phyloP scores from a whole-genome alignment of 2,888 invertebrate genomes.

The Cryptosula pallasiana region DNA sequence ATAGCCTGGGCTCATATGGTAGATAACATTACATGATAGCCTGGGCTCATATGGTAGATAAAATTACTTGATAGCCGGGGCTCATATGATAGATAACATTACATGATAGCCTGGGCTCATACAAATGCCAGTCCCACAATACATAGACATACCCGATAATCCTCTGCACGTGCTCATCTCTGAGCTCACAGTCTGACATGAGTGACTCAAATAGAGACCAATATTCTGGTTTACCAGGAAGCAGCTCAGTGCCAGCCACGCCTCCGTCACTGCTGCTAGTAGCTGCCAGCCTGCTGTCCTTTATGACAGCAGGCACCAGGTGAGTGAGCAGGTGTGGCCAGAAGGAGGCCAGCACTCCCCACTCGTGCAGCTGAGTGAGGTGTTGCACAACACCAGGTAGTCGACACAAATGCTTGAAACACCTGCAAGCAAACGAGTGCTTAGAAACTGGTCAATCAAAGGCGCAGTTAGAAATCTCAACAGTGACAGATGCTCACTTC shows the following conservation, averaged over 20 bases:
- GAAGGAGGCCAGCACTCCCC: slow-evolving; percentile 33
- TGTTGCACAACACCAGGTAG: slow-evolving; percentile 35
- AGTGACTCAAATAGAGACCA: slow-evolving; percentile 35
- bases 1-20: too few species aligned
- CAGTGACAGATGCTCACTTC: too few species aligned
- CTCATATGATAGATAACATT: too few species aligned
- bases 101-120: too few species aligned
- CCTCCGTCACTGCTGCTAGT: slow-evolving; percentile 38
- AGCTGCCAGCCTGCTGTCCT: slow-evolving; percentile 29
- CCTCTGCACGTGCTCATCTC: slow-evolving; percentile 25
- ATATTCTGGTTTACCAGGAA: slow-evolving; percentile 30
- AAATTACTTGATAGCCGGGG: too few species aligned
- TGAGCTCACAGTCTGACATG: slow-evolving; percentile 34
- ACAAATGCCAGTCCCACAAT: too few species aligned
- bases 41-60: too few species aligned
- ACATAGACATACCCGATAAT: slow-evolving; percentile 1
- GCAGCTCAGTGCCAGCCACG: slow-evolving; percentile 33
- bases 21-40: too few species aligned
- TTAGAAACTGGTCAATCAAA: too few species aligned
- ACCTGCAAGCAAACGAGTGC: slow-evolving; percentile 33
- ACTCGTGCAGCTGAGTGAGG: slow-evolving; percentile 34
- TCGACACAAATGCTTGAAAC: slow-evolving; percentile 36
- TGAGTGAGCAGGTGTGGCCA: slow-evolving; percentile 35
- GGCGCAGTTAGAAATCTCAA: too few species aligned
- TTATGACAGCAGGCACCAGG: slow-evolving; percentile 40